phyloP scores from a whole-genome alignment of 2,113 vertebrate species.

The Mohoua ochrocephala region DNA sequence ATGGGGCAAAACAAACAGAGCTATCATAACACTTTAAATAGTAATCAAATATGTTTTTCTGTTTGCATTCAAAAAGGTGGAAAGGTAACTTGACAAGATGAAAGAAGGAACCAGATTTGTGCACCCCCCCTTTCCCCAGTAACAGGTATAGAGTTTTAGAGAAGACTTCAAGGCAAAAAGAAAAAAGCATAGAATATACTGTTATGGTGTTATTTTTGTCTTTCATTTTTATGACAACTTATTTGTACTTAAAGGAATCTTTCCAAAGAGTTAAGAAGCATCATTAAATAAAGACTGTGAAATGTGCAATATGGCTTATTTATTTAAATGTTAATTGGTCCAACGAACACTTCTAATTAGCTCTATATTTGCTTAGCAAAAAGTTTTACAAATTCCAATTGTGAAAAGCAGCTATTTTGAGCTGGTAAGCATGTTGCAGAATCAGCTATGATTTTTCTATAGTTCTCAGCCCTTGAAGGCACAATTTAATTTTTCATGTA shows the following conservation, averaged over 20 bases:
- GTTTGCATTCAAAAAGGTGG: constrained; percentile 69
- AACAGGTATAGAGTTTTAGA: constrained; percentile 69
- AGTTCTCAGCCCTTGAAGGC: constrained; percentile 88
- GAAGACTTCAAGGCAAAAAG: constrained; percentile 75
- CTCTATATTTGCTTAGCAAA: constrained; percentile 97
- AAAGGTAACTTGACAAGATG: constrained; percentile 69
- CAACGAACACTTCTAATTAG: constrained; percentile 99
- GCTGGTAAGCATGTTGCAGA: constrained; percentile 86
- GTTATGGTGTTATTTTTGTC: constrained; percentile 82
- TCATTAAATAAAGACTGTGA: constrained; percentile 98
- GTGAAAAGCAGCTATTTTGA: constrained; percentile 88
- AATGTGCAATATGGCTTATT: constrained; percentile 99
- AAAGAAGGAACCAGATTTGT: constrained; percentile 59
- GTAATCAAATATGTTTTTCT: constrained; percentile 76
- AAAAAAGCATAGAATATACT: constrained; percentile 71
- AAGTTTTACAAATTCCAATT: constrained; percentile 93
- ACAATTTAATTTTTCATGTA: constrained; percentile 91
- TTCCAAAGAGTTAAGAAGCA: constrained; percentile 92
- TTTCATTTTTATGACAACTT: constrained; percentile 87
- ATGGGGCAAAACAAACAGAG: constrained; percentile 73
- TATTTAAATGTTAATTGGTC: constrained; percentile 92
- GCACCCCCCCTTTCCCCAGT: constrained; percentile 2
- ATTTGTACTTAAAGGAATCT: constrained; percentile 86
- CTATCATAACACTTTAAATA: constrained; percentile 76
- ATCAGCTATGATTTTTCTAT: constrained; percentile 85